Evolutionary conservation across 2,113 vertebrate species (phyloP), one percentile per base, ranked within the genome.

Genomic region (Pampusana beccarii): DNA sequence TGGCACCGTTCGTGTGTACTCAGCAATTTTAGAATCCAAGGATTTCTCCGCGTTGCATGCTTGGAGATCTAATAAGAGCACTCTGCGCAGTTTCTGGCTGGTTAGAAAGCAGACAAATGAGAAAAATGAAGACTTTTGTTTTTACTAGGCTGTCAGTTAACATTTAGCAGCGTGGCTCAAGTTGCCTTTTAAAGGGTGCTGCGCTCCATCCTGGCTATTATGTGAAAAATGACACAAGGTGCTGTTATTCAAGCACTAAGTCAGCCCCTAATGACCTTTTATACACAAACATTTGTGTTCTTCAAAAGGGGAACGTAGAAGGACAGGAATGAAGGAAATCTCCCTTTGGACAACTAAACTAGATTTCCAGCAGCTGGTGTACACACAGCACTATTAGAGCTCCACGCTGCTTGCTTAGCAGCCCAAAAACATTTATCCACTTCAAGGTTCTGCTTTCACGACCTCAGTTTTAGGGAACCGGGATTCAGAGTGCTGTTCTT

Each of bases 1-100:
- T 95, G 98, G 98, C 97, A 98, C 98, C 97, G 3, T 81, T 94
- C 70, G 26, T 98, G 97, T 98, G 97, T 96, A 90, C 97, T 97
- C 97, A 97, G 97, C 97, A 92, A 81, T 92, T 96, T 94, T 24
- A 89, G 96, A 93, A 94, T 92, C 96, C 97, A 86, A 46, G 94
- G 95, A 94, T 97, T 97, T 96, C 97, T 97, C 93, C 44, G 44
- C 66, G 46, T 94, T 85, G 95, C 95, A 94, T 82, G 95, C 96
- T 92, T 74, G 72, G 34, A 92, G 93, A 94, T 90, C 80, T 64
- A 86, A 85, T 48, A 75, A 93, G 97, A 95, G 90, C 88, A 46
- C 81, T 96, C 92, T 31, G 86, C 2, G 38, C 71, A 80, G 88
- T 91, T 95, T 73, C 93, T 97, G 96, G 78, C 95, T 75, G 92